Percentiles rank a stretch among this genome's conserved stretches.
These are phyloP conservation scores for Pseudorectes ferrugineus DNA, from an alignment of 2,113 vertebrate genomes.

Conservation along the genomic window DNA sequence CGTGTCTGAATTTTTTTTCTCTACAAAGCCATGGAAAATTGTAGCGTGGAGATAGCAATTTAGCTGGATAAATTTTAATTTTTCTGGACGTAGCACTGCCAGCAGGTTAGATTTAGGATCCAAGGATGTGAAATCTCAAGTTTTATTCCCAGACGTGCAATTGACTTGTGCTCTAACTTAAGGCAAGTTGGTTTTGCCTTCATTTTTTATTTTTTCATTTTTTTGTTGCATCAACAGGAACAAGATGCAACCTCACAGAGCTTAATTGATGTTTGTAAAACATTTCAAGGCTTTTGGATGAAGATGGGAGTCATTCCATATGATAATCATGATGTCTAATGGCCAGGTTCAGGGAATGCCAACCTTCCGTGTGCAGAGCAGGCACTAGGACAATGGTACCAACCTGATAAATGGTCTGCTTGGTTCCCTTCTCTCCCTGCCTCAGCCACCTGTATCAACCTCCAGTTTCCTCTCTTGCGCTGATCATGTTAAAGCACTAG, in stretches of 20 bases:
- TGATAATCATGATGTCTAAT: not conserved
- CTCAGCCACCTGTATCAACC: not conserved
- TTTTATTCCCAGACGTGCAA: not conserved
- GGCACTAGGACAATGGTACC: not conserved
- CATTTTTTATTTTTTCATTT: not conserved
- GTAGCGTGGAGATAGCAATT: not conserved
- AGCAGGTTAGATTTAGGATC: not conserved
- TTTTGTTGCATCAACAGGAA: not conserved
- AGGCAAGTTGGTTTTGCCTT: not conserved
- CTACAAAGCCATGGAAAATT: not conserved
- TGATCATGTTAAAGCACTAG: not conserved
- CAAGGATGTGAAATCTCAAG: not conserved
- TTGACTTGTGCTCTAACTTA: not conserved
- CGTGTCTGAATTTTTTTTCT: not conserved
- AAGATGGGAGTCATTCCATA: not conserved
- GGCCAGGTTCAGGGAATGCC: not conserved
- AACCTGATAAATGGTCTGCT: accelerated
- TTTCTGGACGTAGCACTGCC: accelerated
- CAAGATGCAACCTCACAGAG: not conserved
- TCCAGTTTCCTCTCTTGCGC: not conserved
- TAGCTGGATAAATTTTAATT: not conserved
- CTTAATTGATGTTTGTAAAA: not conserved
- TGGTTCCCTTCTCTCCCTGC: not conserved
- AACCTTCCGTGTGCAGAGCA: not conserved
- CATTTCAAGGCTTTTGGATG: not conserved